Evolutionary conservation across 2,797 vertebrate genomes (phyloP), one percentile per base, ranked within the genome.

Genomic region (Peromyscus nudipes): DNA sequence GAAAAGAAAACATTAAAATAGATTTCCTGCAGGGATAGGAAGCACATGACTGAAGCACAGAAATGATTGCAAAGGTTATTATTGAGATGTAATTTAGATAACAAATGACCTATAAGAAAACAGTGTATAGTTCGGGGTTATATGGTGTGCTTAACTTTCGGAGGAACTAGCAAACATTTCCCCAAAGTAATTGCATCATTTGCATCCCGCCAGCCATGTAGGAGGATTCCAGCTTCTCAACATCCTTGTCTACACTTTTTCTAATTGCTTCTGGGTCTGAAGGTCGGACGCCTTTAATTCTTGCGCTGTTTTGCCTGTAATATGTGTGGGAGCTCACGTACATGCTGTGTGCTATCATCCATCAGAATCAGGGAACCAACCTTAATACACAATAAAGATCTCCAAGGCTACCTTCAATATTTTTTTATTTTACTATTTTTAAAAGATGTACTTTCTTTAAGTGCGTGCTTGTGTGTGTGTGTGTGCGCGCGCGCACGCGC

Each of bases 331-430:
- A 31, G 52, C 43, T 94, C 52, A 69, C 29, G 23, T 46, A 29
- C 2, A 55, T 62, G 23, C 37, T 75, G 23, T 93, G 46, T 46
- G 17, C 12, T 60, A 55, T 17, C 55, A 4, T 29, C 55, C n/a
- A 64, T 94, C 43, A 82, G 55, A 64, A 52, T 82, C 37, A 40
- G 85, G 77, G 81, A 80, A 83, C 40, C 11, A 25, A 43, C 57
- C 31, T 55, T 37, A 55, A 9, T 49, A 76, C 1, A 55, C 60
- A 69, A 46, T 83, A 91, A 91, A 87, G 40, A 25, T 75, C 11
- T 34, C 60, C 34, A 81, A 91, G 52, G 12, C 76, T 92, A 71
- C n/a, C 87, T 80, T 75, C 25, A 25, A 4, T 92, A 67, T 62
- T 83, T 75, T 37, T 60, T 80, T 43, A 75, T 57, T 37, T 25